phyloP scores from a whole-genome alignment of 2,888 invertebrate species.

The Caenorhabditis afra region DNA sequence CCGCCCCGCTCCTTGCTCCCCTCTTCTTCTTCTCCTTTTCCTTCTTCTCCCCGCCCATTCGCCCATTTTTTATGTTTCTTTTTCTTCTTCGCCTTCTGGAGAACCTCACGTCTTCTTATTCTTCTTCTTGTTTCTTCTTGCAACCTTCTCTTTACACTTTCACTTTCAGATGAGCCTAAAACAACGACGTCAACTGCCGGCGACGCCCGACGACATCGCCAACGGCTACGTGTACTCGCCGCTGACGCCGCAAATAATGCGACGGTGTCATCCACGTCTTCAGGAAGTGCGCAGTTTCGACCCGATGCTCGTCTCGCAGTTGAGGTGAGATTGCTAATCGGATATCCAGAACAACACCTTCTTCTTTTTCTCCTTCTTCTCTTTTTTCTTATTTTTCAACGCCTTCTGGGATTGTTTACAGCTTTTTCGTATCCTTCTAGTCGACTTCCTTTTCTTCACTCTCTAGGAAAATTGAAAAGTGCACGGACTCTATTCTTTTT shows the following conservation, averaged over 20 bases:
- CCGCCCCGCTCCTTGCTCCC: conserved; percentile 1
- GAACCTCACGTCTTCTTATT: conserved; percentile 7
- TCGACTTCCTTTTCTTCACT: no score
- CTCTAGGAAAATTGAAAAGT: no score
- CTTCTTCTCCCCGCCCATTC: not conserved
- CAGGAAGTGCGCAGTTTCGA: conserved; percentile 57
- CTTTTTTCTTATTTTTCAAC: not conserved
- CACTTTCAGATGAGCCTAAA: conserved; percentile 31
- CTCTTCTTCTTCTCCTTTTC: conserved; percentile 3
- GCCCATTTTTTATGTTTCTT: conserved; percentile 7
- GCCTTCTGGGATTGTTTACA: no score
- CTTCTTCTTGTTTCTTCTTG: conserved; percentile 6
- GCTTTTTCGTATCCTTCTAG: no score
- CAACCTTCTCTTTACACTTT: not conserved
- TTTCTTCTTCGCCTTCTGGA: not conserved
- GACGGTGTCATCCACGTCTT: conserved; percentile 51
- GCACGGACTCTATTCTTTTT: no score
- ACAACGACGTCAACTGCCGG: conserved; percentile 50
- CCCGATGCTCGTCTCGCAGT: conserved; percentile 45
- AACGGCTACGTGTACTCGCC: conserved; percentile 30
- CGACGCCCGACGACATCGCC: conserved; percentile 51
- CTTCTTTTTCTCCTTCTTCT: not conserved
- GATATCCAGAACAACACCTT: not conserved
- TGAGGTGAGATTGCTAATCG: conserved; percentile 10
- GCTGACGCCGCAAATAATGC: conserved; percentile 49